Evolutionary conservation across 2,888 invertebrate genomes (phyloP).

Genomic region (Drosophila nr. fundita): DNA sequence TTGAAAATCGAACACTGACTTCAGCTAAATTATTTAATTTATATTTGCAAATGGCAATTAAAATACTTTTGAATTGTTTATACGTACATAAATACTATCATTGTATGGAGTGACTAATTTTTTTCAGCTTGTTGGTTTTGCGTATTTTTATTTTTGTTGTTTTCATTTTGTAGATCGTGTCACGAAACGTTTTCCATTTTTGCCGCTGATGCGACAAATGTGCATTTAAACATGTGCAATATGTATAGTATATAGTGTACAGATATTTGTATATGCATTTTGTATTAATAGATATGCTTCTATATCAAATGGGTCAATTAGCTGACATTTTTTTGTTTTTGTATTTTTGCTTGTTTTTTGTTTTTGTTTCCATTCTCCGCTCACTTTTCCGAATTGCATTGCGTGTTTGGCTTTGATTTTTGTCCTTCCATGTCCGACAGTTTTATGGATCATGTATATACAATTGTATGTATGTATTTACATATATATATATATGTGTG

Average conservation of each 20-base stretch:
- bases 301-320: conserved; percentile 59
- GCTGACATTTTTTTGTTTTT: conserved; percentile 15
- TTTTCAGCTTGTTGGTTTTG: conserved; percentile 51
- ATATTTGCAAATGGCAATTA: conserved; percentile 53
- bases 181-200: conserved; percentile 69
- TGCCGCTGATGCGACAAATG: conserved; percentile 35
- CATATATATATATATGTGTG: conserved; percentile 3
- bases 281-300: conserved; percentile 16
- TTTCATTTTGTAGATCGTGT: conserved; percentile 61
- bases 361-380: conserved; percentile 26
- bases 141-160: conserved; percentile 19
- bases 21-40: conserved; percentile 29
- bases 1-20: conserved; percentile 56
- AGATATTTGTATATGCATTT: conserved; percentile 3
- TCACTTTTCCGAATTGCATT: conserved; percentile 44
- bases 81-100: conserved; percentile 40
- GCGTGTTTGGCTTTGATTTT: conserved; percentile 39
- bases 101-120: conserved; percentile 62
- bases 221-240: conserved; percentile 22
- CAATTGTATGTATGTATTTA: neutral
- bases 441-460: conserved; percentile 39
- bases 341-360: conserved; percentile 2
- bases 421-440: conserved; percentile 41
- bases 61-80: conserved; percentile 53
- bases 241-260: neutral